phyloP scores from a whole-genome alignment of 2,888 invertebrate genomes.

The Onthophagus sagittarius region DNA sequence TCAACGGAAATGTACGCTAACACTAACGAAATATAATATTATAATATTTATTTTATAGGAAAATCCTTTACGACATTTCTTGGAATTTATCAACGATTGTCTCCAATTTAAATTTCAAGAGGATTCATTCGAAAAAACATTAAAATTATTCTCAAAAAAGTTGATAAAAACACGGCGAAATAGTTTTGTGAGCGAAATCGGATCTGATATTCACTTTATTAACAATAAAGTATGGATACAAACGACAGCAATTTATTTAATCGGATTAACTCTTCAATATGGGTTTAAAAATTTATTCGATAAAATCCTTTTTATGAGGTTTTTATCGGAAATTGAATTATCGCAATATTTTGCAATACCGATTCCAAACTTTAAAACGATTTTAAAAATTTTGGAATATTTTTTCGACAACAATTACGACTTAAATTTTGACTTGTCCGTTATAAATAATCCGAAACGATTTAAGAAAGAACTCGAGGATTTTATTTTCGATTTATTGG shows the following conservation, averaged over 20 bases:
- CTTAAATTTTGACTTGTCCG: conserved; percentile 53
- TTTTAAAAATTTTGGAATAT: conserved; percentile 15
- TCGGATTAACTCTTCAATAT: conserved; percentile 58
- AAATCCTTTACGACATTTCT: conserved; percentile 54
- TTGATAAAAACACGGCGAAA: conserved; percentile 37
- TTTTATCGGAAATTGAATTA: conserved; percentile 56
- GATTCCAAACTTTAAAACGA: conserved; percentile 47
- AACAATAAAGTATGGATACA: conserved; percentile 57
- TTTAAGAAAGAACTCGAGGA: conserved; percentile 51
- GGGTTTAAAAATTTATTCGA: conserved; percentile 62
- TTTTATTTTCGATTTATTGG: conserved; percentile 55
- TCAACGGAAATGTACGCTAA: too few species aligned
- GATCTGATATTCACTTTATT: conserved; percentile 50
- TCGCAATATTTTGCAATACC: conserved; percentile 51
- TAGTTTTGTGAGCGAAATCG: conserved; percentile 37
- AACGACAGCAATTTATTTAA: conserved; percentile 55
- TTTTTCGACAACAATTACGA: conserved; percentile 46
- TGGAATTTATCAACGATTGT: conserved; percentile 40
- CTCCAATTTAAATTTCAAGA: conserved; percentile 41
- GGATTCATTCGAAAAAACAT: conserved; percentile 33
- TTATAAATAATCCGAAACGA: conserved; percentile 36
- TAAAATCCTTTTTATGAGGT: conserved; percentile 61
- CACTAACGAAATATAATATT: conserved; percentile 7
- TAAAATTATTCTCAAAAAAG: conserved; percentile 45
- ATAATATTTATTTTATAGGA: conserved; percentile 52